Conservation (phyloP, 2,888 invertebrate genomes). For the Lymantria dispar region DNA sequence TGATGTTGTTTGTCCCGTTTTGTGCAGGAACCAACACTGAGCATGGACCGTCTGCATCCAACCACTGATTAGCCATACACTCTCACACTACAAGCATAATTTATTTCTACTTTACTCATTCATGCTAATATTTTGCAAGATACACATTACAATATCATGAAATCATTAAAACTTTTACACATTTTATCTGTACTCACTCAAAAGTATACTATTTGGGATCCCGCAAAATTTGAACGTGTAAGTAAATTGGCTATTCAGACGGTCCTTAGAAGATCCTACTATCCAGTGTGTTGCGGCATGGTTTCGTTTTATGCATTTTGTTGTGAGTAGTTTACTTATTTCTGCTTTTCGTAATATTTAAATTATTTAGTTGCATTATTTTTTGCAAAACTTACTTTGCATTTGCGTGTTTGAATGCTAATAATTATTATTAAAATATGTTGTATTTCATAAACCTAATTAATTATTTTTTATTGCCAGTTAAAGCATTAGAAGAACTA, state of each 20-base stretch:
- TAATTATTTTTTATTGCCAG: slow-evolving; percentile 56
- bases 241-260: slow-evolving; percentile 53
- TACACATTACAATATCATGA: neutral
- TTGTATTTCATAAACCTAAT: neutral
- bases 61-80: slow-evolving; percentile 59
- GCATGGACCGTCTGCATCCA: slow-evolving; percentile 68
- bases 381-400: slow-evolving; percentile 29
- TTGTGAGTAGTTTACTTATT: slow-evolving; percentile 70
- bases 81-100: slow-evolving; percentile 8
- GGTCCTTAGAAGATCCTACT: slow-evolving; percentile 60
- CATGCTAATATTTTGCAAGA: slow-evolving; percentile 8
- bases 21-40: slow-evolving; percentile 79
- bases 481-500: slow-evolving; percentile 89
- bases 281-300: slow-evolving; percentile 71
- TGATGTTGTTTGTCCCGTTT: slow-evolving; percentile 72
- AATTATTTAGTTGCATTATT: slow-evolving; percentile 42
- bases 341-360: slow-evolving; percentile 25
- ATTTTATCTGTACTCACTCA: neutral
- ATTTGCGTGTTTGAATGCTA: slow-evolving; percentile 33
- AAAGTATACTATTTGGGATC: slow-evolving; percentile 12
- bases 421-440: slow-evolving; percentile 4
- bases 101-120: slow-evolving; percentile 21
- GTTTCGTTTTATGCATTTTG: slow-evolving; percentile 75
- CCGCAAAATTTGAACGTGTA: slow-evolving; percentile 28
- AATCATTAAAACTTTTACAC: neutral